Evolutionary conservation across 2,797 vertebrate genomes (phyloP), one percentile per base, ranked within the genome.

Genomic region (Alcedo quadribrachys): DNA sequence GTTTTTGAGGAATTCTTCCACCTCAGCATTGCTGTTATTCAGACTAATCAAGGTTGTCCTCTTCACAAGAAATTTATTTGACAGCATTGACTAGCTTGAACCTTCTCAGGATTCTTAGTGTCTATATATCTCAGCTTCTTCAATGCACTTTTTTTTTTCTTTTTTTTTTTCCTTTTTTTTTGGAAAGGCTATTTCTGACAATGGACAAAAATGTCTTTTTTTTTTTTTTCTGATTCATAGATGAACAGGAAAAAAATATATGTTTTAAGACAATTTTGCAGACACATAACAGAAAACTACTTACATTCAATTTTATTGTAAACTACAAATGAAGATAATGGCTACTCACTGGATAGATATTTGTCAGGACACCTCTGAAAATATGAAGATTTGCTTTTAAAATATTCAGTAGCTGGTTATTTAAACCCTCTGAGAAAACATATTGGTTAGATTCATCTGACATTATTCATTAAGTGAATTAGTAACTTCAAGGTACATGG

Each of bases 1-100:
- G 19, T 91, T 81, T 93, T 45, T 82, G 7, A 80, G 91, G 79
- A 53, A 93, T 62, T 92, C 42, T 88, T 46, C 55, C 90, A 58
- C 42, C 45, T 92, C 91, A 96, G 40, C 45, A 79, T 78, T 86
- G 48, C 11, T 79, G 12, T 75, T 87, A 69, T 65, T 91, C 50
- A 82, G 55, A 2, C 1, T 25, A 86, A 87, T 57, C n/a, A 76
- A 79, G 18, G 8, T 12, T 79, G 12, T 51, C 12, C 9, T 54
- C 27, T 86, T 48, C 30, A 6, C 30, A 82, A 75, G 32, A 71
- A 66, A 66, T 89, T 61, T 85, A 32, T 95, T 67, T 94, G 74
- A 81, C 24, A 42, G 32, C 27, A 30, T 6, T 2, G 6, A 51
- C 53, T 78, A 57, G 32, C 8, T 12, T 71, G 73, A 94, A 71